Evolutionary conservation across 2,888 invertebrate genomes (phyloP), one percentile per base, ranked within the genome.

Genomic region (Leptura quadrifasciata): DNA sequence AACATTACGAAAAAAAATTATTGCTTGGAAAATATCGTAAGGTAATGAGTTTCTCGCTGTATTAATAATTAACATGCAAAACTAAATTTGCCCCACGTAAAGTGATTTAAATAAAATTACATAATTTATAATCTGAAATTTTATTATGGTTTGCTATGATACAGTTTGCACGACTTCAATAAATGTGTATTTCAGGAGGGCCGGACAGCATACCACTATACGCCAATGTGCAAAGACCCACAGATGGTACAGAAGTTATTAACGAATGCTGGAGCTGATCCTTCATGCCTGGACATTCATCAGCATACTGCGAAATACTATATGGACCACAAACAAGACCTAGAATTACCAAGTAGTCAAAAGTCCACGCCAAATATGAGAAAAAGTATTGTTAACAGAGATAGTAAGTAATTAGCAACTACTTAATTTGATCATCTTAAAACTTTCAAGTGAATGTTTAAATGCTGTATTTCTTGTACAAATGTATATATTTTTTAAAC

Each of bases 181-280:
- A 15, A 39, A 57, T 47, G 60, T 72, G 68, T 68, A 54, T 77
- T 82, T 80, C 76, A 94, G 94, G 93, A 94, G 83, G 93, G 93
- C 39, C 87, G 94, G 80, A 94, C 93, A 1, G 91, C 94, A 1
- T 90, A 94, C 74, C 94, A 94, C 85, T 94, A 94, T 85, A 92
- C 93, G 52, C 92, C 92, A 0, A 91, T 92, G 75, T 91, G 93
- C 83, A 90, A 90, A 79, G 92, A 94, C 79, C 90, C 92, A 0
- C 90, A 91, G 12, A 88, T 89, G 4, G 90, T 93, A 79, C 94
- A 94, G 90, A 92, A 92, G 83, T 85, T 92, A 52, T 89, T 94
- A 78, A 88, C 92, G 67, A 90, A 90, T 68, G 92, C 92, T 21
- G 94, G 94, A 54, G 93, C 93, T 10, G 93, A 94, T 88, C 90